A percentile compares a stretch with the other conserved stretches of the same genome.
These are phyloP conservation scores for Fopius arisanus DNA, from an alignment of 1,140 invertebrate species.

Conservation along the genomic window DNA sequence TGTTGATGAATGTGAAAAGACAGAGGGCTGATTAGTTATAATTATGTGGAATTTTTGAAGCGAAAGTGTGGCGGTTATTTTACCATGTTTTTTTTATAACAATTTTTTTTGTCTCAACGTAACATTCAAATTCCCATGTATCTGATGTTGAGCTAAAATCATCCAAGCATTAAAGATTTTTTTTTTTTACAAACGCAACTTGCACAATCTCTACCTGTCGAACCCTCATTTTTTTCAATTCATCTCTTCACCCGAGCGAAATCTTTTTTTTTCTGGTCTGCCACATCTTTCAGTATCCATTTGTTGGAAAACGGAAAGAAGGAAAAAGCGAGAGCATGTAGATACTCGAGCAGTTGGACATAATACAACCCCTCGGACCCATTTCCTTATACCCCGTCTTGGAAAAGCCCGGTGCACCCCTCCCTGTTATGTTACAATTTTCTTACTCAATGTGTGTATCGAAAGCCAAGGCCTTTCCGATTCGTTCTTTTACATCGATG, in stretches of 20 bases:
- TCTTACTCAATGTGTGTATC: constrained; percentile 4
- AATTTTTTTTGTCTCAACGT: background rate
- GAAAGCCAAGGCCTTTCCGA: background rate
- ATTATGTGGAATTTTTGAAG: too few relatives aligned
- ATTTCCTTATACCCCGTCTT: constrained; percentile 4
- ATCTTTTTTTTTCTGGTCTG: constrained; percentile 27
- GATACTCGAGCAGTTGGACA: constrained; percentile 13
- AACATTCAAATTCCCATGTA: background rate
- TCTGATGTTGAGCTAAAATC: background rate
- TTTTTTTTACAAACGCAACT: constrained; percentile 5
- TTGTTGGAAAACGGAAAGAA: constrained; percentile 18
- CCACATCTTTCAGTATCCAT: constrained; percentile 33
- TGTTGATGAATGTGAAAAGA: too few relatives aligned
- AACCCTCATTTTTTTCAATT: constrained; percentile 30
- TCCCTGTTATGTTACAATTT: background rate
- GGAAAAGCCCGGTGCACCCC: background rate
- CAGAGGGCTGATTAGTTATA: too few relatives aligned
- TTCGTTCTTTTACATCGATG: background rate
- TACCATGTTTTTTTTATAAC: background rate
- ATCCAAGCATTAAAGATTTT: constrained; percentile 10
- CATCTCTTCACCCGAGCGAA: constrained; percentile 14
- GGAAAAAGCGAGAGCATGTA: constrained; percentile 3
- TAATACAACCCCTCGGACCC: constrained; percentile 1
- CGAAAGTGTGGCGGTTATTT: background rate
- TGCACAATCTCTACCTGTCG: constrained; percentile 32